Evolutionary conservation across 2,888 invertebrate species (phyloP).

Genomic region (Branchipolynoe longqiensis): DNA sequence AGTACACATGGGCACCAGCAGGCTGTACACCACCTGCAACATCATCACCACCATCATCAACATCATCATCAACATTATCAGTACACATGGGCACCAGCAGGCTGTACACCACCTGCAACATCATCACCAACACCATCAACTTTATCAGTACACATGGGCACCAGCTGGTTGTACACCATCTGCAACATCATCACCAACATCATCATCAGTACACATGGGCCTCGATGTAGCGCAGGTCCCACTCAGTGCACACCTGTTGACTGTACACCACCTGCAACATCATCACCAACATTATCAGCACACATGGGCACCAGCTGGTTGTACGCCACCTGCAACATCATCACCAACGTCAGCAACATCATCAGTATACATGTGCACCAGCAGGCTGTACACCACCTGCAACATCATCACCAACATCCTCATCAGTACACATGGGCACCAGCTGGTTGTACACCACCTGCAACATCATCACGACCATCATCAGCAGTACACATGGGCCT

Average conservation of each 20-base stretch:
- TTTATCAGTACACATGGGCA: no score
- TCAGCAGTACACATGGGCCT: not conserved
- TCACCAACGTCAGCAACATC: no score
- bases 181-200: no score
- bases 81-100: not conserved
- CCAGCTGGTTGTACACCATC: constrained; percentile 55
- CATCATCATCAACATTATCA: not conserved
- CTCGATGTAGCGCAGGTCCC: no score
- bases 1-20: not conserved
- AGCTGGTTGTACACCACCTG: constrained; percentile 57
- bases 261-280: constrained; percentile 72
- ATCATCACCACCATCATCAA: constrained; percentile 16
- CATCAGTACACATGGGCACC: no score
- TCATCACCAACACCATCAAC: no score
- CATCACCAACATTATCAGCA: not conserved
- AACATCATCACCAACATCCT: not conserved
- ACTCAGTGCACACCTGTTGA: constrained; percentile 68
- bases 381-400: constrained; percentile 57
- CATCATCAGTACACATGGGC: not conserved
- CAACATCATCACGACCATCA: no score
- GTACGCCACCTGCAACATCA: constrained; percentile 51
- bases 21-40: constrained; percentile 59
- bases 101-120: constrained; percentile 59
- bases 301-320: constrained; percentile 11
- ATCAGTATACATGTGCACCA: constrained; percentile 3